Base-by-base conservation (phyloP, 2,888 invertebrate species). In the Xestia rhomboidea region DNA sequence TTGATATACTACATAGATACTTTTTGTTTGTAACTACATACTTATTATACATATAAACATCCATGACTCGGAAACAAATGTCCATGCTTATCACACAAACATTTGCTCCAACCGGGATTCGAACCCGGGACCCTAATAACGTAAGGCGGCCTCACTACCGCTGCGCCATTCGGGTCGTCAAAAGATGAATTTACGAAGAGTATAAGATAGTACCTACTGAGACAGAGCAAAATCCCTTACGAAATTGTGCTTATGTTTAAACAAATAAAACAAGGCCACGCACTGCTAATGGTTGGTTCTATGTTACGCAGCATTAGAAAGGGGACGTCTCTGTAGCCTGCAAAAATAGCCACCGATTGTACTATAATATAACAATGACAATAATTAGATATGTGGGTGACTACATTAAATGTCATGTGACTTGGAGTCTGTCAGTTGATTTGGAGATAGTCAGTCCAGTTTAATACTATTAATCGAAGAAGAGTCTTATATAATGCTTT, bases 331-430 rank as follows among this genome's bases (percentile, higher is more conserved):
- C 78, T 54, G 30, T 15, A 34, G 62, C 68, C 66, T 57, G 66
- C 70, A 46, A 67, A 66, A 69, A 67, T 69, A 64, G 68, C 62
- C 18, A 72, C 38, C 34, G 66, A 34, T 73, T 63, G 27, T 73
- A 74, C 27, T 57, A 27, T 57, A 46, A 38, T 27, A 54, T 76
- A 44, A 84, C 80, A 82, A 79, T 68, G 64, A 15, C 27, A 68
- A 51, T 51, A 11, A 51, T 24, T 49, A 54, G 54, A 75, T 68
- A 80, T 54, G 80, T 82, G 80, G 83, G 83, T 77, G 80, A 44
- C 34, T 41, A 38, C 18, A 46, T 71, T 34, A 68, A 79, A 82
- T 71, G 64, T 72, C 84, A 82, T 46, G 60, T 60, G 79, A 63
- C 60, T 51, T 6, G 34, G 46, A 60, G 62, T 54, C 51, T 68